Base-by-base conservation (phyloP, 1,140 invertebrate genomes). In the Magallana ariakensis region DNA sequence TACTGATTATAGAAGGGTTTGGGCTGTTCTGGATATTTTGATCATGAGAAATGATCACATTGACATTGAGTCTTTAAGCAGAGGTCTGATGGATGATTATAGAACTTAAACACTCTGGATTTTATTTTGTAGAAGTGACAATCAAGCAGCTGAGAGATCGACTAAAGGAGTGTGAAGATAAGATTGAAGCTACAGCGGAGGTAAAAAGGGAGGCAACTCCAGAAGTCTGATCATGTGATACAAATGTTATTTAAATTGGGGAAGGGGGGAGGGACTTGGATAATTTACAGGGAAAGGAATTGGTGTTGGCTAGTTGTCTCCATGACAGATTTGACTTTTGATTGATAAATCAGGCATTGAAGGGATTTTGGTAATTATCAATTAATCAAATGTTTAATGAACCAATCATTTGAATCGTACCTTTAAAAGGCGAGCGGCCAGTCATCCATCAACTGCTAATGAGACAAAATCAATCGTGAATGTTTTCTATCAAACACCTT, bases 141-240 rank as follows among this genome's bases (percentile, higher is more conserved):
- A 95, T 95, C 88, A 95, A 95, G 90, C 94, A 95, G 89, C 89
- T 95, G 57, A 93, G 93, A 90, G 95, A 95, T 57, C 93, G 94
- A 87, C 87, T 95, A 19, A 94, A 94, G 87, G 95, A 95, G 89
- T 93, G 94, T 89, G 95, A 95, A 90, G 95, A 95, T 56, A 94
- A 93, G 86, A 90, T 94, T 56, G 95, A 95, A 87, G 87, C 91
- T 26, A 92, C 92, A 66, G 93, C 93, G 54, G 93, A 95, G 93
- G 95, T 95, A 90, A 91, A 84, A 60, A 84, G 80, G 80, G 80
- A 82, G 19, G 16, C 46, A 82, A 82, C 80, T 82, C 80, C 13
- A 26, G 66, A 75, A 75, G 11, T 75, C 66, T 75, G 66, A 75
- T 75, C 66, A 75, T 75, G 22, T 26, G 10, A 11, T 75, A 26